Percentiles rank a stretch among this genome's conserved stretches.
These are phyloP conservation scores for Agrochola litura DNA, from an alignment of 2,888 invertebrate genomes.

Conservation along the genomic window DNA sequence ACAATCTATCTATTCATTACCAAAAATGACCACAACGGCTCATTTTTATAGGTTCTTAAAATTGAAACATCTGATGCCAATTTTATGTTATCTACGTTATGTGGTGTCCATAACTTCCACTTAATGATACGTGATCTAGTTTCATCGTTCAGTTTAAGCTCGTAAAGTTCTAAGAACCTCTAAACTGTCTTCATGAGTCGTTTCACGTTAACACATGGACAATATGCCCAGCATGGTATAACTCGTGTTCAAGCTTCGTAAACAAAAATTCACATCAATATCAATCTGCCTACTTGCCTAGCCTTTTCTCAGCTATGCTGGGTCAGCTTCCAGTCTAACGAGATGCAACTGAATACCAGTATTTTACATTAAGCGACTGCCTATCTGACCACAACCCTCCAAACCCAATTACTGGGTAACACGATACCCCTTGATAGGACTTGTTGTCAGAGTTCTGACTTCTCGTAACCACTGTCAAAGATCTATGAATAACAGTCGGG, in stretches of 20 bases:
- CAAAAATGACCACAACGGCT: neutral
- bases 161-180: slow-evolving; percentile 50
- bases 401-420: too few relatives aligned
- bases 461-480: too few relatives aligned
- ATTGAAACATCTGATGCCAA: slow-evolving; percentile 30
- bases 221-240: neutral
- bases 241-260: too few relatives aligned
- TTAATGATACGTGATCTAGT: slow-evolving; percentile 46
- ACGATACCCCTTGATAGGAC: too few relatives aligned
- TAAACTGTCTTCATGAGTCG: slow-evolving; percentile 29
- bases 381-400: too few relatives aligned
- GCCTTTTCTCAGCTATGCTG: neutral
- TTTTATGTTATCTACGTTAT: slow-evolving; percentile 30
- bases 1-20: neutral
- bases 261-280: slow-evolving; percentile 4
- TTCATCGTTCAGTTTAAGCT: slow-evolving; percentile 38
- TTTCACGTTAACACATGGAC: slow-evolving; percentile 13
- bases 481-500: too few relatives aligned
- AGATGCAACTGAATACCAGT: neutral
- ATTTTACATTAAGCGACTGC: too few relatives aligned
- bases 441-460: too few relatives aligned
- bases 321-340: neutral
- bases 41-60: slow-evolving; percentile 27
- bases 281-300: neutral
- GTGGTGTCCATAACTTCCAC: slow-evolving; percentile 29